Conservation (phyloP, 2,113 vertebrate species). For the Shinisaurus crocodilurus region DNA sequence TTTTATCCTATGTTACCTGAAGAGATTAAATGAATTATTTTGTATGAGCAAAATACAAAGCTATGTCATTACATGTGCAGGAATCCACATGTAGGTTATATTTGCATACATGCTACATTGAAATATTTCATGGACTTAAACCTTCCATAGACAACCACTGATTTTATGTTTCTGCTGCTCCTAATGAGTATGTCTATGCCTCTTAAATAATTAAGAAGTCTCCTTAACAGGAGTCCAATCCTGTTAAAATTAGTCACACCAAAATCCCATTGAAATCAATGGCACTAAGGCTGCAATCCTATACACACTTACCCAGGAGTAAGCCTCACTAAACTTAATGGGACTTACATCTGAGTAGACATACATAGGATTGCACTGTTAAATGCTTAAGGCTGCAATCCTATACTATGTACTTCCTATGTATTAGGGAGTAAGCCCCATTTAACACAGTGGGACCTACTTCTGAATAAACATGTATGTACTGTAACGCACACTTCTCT, state of each 20-base stretch:
- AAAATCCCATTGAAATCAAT: not conserved
- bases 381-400: not conserved
- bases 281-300: not conserved
- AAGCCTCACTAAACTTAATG: too few relatives aligned
- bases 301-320: too few relatives aligned
- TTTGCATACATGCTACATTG: not conserved
- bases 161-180: not conserved
- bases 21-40: not conserved
- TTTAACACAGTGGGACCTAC: not conserved
- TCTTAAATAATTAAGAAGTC: not conserved
- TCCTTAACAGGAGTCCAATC: not conserved
- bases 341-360: too few relatives aligned
- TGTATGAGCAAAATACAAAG: not conserved
- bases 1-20: not conserved
- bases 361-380: not conserved
- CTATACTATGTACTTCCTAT: not conserved
- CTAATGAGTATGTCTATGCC: not conserved
- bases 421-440: not conserved
- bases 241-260: not conserved
- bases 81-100: not conserved
- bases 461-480: not conserved
- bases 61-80: not conserved
- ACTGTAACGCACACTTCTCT: not conserved
- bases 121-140: not conserved
- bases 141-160: not conserved